phyloP scores from a whole-genome alignment of 2,888 invertebrate genomes.

The Lingula anatina region DNA sequence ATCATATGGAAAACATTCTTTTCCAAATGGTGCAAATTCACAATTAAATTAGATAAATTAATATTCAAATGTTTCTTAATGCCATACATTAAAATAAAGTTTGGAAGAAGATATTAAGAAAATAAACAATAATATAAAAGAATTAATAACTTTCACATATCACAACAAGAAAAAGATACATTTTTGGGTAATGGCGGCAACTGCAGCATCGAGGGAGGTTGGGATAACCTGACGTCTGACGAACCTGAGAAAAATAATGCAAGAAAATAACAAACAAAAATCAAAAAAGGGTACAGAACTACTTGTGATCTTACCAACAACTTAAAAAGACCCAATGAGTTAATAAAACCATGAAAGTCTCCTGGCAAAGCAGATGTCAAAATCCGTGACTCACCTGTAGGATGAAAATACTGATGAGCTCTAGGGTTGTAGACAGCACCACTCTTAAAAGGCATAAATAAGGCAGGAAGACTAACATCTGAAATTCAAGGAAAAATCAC shows the following conservation, averaged over 20 bases:
- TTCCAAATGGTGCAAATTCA: too few species aligned
- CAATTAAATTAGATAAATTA: too few species aligned
- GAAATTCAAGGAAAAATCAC: too few species aligned
- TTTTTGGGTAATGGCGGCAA: constrained; percentile 46
- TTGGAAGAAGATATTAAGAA: not conserved
- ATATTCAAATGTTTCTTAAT: not conserved
- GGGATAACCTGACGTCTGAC: constrained; percentile 37
- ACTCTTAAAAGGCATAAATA: constrained; percentile 47
- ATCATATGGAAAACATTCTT: too few species aligned
- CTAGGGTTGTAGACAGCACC: constrained; percentile 47
- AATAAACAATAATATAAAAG: constrained; percentile 16
- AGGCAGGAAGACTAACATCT: constrained; percentile 50
- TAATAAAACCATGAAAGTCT: too few species aligned
- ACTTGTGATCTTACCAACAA: too few species aligned
- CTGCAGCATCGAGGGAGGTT: constrained; percentile 50
- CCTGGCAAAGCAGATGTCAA: too few species aligned
- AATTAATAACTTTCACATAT: too few species aligned
- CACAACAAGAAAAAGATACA: too few species aligned
- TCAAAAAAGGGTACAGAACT: too few species aligned
- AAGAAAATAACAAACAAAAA: too few species aligned
- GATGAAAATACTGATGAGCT: constrained; percentile 50
- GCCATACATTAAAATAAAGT: not conserved
- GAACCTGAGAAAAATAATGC: constrained; percentile 29
- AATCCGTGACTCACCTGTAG: constrained; percentile 43
- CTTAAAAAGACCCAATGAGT: too few species aligned